phyloP scores from a whole-genome alignment of 37 sponge, comb jelly and placozoan genomes.

The Chondrilla cf. caribensis region DNA sequence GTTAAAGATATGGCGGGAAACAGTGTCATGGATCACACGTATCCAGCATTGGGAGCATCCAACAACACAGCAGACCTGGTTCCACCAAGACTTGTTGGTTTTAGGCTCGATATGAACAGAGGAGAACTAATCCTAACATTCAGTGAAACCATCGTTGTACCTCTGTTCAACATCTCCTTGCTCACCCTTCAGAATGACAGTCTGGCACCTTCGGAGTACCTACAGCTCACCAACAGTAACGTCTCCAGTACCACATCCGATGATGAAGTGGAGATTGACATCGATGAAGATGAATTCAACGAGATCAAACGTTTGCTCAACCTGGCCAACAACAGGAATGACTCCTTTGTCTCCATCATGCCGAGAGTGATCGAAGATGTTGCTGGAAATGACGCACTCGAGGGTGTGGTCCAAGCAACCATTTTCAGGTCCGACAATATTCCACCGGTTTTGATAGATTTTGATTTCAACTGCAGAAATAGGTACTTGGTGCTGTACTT shows the following conservation, averaged over 20 bases:
- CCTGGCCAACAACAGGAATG: conserved; percentile 38
- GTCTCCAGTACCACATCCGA: conserved; percentile 13
- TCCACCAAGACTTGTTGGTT: conserved; percentile 62
- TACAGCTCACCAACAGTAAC: conserved; percentile 44
- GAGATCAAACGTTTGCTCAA: conserved; percentile 54
- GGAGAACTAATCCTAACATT: conserved; percentile 61
- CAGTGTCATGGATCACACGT: conserved; percentile 30
- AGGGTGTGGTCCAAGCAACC: conserved; percentile 32
- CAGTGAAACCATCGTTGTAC: conserved; percentile 59
- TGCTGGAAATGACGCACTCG: conserved; percentile 80
- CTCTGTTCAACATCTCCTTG: conserved; percentile 40
- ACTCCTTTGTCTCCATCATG: conserved; percentile 58
- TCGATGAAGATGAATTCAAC: conserved; percentile 60
- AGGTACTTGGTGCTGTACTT: conserved; percentile 64
- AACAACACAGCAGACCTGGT: conserved; percentile 71
- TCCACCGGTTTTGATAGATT: conserved; percentile 47
- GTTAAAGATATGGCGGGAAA: conserved; percentile 74
- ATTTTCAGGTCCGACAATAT: conserved; percentile 62
- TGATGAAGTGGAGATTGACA: conserved; percentile 37
- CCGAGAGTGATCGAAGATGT: conserved; percentile 68
- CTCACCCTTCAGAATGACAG: conserved; percentile 61
- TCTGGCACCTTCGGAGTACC: conserved; percentile 16
- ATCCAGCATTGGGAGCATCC: conserved; percentile 28
- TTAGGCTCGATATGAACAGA: conserved; percentile 56
- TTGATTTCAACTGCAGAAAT: conserved; percentile 65